phyloP scores from a whole-genome alignment of 2,888 invertebrate species.

The Platypus cylindrus region DNA sequence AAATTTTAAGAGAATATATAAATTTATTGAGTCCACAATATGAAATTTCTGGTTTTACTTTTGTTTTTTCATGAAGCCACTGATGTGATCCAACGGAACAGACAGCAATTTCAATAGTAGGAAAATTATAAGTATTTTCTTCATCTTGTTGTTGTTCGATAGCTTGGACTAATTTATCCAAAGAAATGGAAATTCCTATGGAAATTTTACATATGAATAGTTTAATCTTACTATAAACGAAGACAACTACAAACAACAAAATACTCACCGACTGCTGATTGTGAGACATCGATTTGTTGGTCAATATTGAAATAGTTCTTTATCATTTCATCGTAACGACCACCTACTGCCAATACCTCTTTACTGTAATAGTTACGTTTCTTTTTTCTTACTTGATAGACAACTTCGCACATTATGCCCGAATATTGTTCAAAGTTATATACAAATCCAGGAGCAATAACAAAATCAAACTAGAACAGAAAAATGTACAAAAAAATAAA shows the following conservation, averaged over 20 bases:
- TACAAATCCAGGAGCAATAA: constrained; percentile 46
- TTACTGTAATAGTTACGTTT: constrained; percentile 40
- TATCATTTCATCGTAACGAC: constrained; percentile 78
- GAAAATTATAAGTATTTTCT: constrained; percentile 27
- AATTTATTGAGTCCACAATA: constrained; percentile 2
- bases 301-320: constrained; percentile 44
- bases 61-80: constrained; percentile 42
- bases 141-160: constrained; percentile 43
- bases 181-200: constrained; percentile 60
- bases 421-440: constrained; percentile 51
- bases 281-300: constrained; percentile 28
- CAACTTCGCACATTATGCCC: constrained; percentile 56
- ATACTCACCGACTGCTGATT: constrained; percentile 44
- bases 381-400: constrained; percentile 44
- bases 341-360: constrained; percentile 75
- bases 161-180: constrained; percentile 62
- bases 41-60: too few species aligned
- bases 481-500: too few species aligned
- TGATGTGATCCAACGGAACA: constrained; percentile 49
- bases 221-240: neutral
- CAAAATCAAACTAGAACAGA: constrained; percentile 44
- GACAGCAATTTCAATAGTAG: constrained; percentile 49
- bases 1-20: too few species aligned
- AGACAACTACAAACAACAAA: too few species aligned
- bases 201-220: neutral